Percentiles rank a stretch among this genome's conserved stretches.
phyloP scores from a whole-genome alignment of 1,140 invertebrate genomes.

The Euura lappo region DNA sequence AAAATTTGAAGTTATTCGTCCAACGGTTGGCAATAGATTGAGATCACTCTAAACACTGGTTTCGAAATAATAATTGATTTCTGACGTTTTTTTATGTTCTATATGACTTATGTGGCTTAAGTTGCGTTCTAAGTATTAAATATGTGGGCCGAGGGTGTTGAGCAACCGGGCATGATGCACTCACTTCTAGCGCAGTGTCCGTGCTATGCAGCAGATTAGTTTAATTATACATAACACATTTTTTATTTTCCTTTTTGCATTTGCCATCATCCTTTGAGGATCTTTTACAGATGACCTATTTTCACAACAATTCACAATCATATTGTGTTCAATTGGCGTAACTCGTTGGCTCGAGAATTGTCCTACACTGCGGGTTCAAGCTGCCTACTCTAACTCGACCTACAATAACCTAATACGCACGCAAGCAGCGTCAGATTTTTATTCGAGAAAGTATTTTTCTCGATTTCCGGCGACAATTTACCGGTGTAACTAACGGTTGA shows the following conservation, averaged over 20 bases:
- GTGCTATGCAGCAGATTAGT: background rate
- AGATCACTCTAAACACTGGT: too few relatives aligned
- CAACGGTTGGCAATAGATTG: background rate
- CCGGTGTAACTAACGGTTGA: too few relatives aligned
- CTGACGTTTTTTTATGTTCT: too few relatives aligned
- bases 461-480: too few relatives aligned
- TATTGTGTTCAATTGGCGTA: background rate
- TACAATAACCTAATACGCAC: too few relatives aligned
- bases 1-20: slow-evolving; percentile 26
- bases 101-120: too few relatives aligned
- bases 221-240: background rate
- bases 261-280: background rate
- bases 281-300: background rate
- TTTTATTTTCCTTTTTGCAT: too few relatives aligned
- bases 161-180: background rate
- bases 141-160: slow-evolving; percentile 1
- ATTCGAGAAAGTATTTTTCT: too few relatives aligned
- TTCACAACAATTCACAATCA: background rate
- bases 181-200: background rate
- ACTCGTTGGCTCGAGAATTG: background rate
- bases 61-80: too few relatives aligned
- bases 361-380: too few relatives aligned
- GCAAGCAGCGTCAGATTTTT: too few relatives aligned
- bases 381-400: too few relatives aligned
- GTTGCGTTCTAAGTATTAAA: background rate